Conservation (phyloP, 37 sponge, comb jelly and placozoan species). For the Cladorhizidae sp. region DNA sequence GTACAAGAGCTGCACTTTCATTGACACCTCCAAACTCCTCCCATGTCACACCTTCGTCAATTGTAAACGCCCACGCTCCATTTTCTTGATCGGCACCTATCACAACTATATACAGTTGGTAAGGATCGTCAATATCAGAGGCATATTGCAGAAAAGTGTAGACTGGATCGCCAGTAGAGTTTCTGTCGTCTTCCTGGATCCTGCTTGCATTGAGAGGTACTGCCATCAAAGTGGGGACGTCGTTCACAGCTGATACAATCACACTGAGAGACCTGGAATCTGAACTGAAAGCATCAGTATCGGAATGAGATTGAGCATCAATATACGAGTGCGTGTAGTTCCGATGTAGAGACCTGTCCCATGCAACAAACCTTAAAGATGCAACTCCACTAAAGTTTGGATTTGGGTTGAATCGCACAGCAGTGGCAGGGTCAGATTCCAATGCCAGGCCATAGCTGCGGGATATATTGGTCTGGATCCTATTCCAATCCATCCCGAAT, state of each 20-base stretch:
- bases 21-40: conserved; percentile 51
- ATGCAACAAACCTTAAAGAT: conserved; percentile 62
- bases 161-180: conserved; percentile 74
- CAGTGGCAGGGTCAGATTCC: not conserved
- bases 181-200: conserved; percentile 77
- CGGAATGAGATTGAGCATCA: conserved; percentile 59
- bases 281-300: conserved; percentile 74
- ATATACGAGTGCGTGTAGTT: too few species aligned
- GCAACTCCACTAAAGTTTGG: conserved; percentile 47
- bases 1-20: conserved; percentile 45
- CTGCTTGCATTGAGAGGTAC: conserved; percentile 56
- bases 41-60: conserved; percentile 64
- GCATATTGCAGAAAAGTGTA: conserved; percentile 48
- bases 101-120: conserved; percentile 65
- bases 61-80: conserved; percentile 82
- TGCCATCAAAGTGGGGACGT: conserved; percentile 67
- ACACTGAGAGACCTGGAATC: conserved; percentile 29
- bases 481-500: conserved; percentile 30
- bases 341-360: conserved; percentile 61
- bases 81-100: conserved; percentile 61
- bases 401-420: conserved; percentile 71
- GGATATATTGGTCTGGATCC: not conserved
- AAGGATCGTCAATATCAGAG: conserved; percentile 69
- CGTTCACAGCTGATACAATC: conserved; percentile 73
- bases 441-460: conserved; percentile 52